A percentile compares a stretch with the other conserved stretches of the same genome.
These are phyloP conservation scores for Drosophila mimica DNA, from an alignment of 2,888 invertebrate species.

Conservation along the genomic window DNA sequence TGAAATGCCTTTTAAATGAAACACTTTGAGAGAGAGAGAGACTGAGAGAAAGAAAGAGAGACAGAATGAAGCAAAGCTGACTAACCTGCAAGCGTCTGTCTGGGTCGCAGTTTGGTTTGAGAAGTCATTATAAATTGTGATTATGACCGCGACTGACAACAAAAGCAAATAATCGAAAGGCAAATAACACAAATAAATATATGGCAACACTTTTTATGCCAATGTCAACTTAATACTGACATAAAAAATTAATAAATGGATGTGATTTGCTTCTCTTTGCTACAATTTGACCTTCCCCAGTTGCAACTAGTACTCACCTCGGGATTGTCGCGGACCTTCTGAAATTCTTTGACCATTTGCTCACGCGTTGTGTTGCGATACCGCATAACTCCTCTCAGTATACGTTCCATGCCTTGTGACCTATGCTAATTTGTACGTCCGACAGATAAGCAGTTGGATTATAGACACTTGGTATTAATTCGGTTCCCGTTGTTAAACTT, in stretches of 20 bases:
- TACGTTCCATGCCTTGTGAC: constrained; percentile 89
- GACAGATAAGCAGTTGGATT: constrained; percentile 16
- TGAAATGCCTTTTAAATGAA: constrained; percentile 21
- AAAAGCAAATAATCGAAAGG: constrained; percentile 23
- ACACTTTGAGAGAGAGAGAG: constrained; percentile 7
- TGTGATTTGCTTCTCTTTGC: background rate
- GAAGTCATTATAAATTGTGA: constrained; percentile 50
- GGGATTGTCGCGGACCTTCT: constrained; percentile 94
- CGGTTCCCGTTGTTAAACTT: constrained; percentile 11
- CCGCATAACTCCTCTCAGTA: constrained; percentile 95
- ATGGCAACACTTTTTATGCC: constrained; percentile 1
- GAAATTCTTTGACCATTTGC: constrained; percentile 96
- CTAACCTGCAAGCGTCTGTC: constrained; percentile 20
- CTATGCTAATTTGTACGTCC: constrained; percentile 8
- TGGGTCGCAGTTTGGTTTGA: constrained; percentile 25
- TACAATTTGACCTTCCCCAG: constrained; percentile 10
- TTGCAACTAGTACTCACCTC: constrained; percentile 77
- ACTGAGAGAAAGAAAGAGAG: background rate
- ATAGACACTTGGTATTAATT: constrained; percentile 46
- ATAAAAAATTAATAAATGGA: constrained; percentile 5
- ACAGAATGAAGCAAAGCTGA: background rate
- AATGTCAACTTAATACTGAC: constrained; percentile 19
- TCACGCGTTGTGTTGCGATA: constrained; percentile 93
- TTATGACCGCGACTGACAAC: constrained; percentile 39
- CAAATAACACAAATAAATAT: constrained; percentile 9